phyloP scores from a whole-genome alignment of 1,140 invertebrate genomes.

The Trachymyrmex septentrionalis region DNA sequence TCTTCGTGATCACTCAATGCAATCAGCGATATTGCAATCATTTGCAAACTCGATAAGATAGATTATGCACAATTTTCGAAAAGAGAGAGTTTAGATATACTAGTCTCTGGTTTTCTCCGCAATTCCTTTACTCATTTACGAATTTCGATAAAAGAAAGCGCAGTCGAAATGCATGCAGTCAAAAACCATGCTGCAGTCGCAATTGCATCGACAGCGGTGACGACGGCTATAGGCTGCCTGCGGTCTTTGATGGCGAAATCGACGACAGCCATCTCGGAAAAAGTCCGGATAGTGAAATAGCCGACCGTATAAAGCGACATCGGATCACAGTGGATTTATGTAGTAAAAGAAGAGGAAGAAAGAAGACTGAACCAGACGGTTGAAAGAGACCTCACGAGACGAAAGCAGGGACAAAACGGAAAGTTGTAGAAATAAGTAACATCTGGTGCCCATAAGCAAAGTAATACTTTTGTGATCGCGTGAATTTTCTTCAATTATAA shows the following conservation, averaged over 20 bases:
- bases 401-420: neutral
- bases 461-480: slow-evolving; percentile 28
- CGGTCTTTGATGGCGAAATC: slow-evolving; percentile 29
- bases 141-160: slow-evolving; percentile 57
- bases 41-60: slow-evolving; percentile 29
- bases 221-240: neutral
- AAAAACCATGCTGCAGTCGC: slow-evolving; percentile 23
- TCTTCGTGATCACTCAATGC: neutral
- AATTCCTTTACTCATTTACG: neutral
- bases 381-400: neutral
- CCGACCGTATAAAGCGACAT: neutral
- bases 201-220: slow-evolving; percentile 16
- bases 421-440: slow-evolving; percentile 24
- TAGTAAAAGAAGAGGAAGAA: neutral
- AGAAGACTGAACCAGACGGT: neutral
- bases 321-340: neutral
- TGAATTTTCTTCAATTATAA: slow-evolving; percentile 68
- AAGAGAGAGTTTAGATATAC: neutral
- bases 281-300: slow-evolving; percentile 16
- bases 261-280: slow-evolving; percentile 13
- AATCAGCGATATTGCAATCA: slow-evolving; percentile 26
- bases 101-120: neutral
- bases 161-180: slow-evolving; percentile 10
- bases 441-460: slow-evolving; percentile 66
- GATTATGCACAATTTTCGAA: slow-evolving; percentile 1